A percentile compares a stretch with the other conserved stretches of the same genome.
phyloP scores from a whole-genome alignment of 2,113 vertebrate genomes.

The Cariama cristata region DNA sequence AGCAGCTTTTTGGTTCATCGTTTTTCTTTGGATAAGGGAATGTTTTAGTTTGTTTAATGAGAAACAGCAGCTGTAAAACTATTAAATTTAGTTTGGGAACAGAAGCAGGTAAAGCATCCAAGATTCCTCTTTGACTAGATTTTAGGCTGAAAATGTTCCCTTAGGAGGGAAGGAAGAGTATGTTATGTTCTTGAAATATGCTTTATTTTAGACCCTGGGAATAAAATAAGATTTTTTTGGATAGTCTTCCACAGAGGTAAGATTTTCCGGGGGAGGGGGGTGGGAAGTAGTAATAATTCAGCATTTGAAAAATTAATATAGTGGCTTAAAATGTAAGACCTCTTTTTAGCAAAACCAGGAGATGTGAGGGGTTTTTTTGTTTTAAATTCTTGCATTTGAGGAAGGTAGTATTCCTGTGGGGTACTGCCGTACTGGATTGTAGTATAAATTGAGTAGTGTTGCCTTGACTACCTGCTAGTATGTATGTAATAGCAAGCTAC shows the following conservation, averaged over 20 bases:
- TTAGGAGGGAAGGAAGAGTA: background rate
- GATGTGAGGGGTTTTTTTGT: background rate
- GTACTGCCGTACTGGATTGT: accelerated
- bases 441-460: background rate
- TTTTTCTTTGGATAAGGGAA: background rate
- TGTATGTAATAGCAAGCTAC: accelerated
- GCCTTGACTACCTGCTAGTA: background rate
- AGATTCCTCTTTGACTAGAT: conserved; percentile 3
- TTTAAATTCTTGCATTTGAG: background rate
- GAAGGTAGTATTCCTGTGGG: background rate
- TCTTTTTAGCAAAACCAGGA: background rate
- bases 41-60: background rate
- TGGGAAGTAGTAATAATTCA: background rate
- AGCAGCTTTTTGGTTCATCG: background rate
- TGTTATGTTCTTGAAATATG: background rate
- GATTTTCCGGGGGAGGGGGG: too few species aligned
- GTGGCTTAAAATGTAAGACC: background rate
- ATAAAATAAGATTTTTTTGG: background rate
- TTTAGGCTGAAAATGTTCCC: background rate
- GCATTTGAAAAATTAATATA: background rate
- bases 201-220: background rate
- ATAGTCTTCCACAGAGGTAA: background rate
- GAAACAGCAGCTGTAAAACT: background rate
- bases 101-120: conserved; percentile 31
- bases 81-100: background rate